Percentiles rank a stretch among this genome's conserved stretches.
phyloP scores from a whole-genome alignment of 2,888 invertebrate genomes.

The Carcina quercana region DNA sequence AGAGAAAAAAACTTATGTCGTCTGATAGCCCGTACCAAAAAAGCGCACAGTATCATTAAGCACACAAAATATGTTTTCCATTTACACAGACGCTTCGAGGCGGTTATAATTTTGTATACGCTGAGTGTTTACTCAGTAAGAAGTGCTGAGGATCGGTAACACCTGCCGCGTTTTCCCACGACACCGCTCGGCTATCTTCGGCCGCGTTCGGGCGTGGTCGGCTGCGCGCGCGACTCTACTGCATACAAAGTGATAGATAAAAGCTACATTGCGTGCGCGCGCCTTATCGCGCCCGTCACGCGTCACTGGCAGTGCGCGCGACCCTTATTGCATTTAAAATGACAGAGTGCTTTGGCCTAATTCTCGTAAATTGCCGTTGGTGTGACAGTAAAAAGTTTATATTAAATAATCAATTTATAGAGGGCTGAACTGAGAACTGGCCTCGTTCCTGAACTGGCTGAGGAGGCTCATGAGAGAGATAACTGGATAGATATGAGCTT shows the following conservation, averaged over 20 bases:
- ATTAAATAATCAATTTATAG: too few species aligned
- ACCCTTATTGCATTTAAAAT: neutral
- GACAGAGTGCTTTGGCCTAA: too few species aligned
- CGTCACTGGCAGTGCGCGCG: constrained; percentile 26
- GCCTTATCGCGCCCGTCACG: constrained; percentile 35
- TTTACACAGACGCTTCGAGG: constrained; percentile 69
- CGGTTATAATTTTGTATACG: constrained; percentile 73
- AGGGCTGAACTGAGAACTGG: too few species aligned
- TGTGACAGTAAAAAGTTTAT: too few species aligned
- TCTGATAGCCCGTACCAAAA: constrained; percentile 64
- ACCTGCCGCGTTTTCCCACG: constrained; percentile 73
- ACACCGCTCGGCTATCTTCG: constrained; percentile 54
- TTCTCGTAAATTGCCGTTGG: too few species aligned
- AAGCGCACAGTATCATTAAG: constrained; percentile 71
- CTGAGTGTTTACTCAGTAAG: constrained; percentile 72
- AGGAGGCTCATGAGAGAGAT: too few species aligned
- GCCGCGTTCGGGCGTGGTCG: constrained; percentile 34
- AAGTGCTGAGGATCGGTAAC: constrained; percentile 69
- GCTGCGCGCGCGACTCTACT: constrained; percentile 37
- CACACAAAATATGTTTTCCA: constrained; percentile 74
- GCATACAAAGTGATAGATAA: constrained; percentile 33
- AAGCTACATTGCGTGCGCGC: constrained; percentile 25
- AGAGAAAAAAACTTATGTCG: too few species aligned
- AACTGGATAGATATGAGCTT: too few species aligned
- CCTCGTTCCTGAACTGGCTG: too few species aligned